Evolutionary conservation across 2,113 vertebrate genomes (phyloP).

Genomic region (Prochilodus magdalenae): DNA sequence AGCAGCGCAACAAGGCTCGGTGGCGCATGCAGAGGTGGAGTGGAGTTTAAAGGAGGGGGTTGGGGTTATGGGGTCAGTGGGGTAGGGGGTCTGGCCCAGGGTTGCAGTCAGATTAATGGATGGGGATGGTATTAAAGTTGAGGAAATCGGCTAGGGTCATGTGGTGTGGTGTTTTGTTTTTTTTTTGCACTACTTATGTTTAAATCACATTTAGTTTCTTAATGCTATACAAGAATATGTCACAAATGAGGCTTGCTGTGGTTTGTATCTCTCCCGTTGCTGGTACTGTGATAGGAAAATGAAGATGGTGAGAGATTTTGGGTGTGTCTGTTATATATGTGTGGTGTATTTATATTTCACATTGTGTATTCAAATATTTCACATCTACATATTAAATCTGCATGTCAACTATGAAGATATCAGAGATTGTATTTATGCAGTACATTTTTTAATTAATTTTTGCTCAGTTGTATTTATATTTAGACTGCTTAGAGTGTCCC

Average conservation of each 20-base stretch:
- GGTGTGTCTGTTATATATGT: conserved; percentile 64
- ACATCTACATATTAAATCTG: conserved; percentile 59
- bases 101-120: conserved; percentile 78
- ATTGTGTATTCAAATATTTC: conserved; percentile 64
- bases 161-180: conserved; percentile 42
- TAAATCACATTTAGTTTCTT: conserved; percentile 56
- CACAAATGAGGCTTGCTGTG: conserved; percentile 71
- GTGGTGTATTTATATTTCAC: no score
- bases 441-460: conserved; percentile 60
- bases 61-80: conserved; percentile 47
- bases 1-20: conserved; percentile 81
- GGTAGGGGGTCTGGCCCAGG: conserved; percentile 76
- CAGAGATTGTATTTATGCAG: conserved; percentile 8
- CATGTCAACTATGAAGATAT: conserved; percentile 52
- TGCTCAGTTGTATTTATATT: conserved; percentile 67
- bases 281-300: conserved; percentile 78
- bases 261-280: conserved; percentile 77
- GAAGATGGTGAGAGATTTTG: conserved; percentile 70
- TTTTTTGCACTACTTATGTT: conserved; percentile 40
- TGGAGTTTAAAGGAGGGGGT: conserved; percentile 47
- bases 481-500: conserved; percentile 65
- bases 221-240: conserved; percentile 60
- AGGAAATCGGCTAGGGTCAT: conserved; percentile 65
- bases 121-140: conserved; percentile 67
- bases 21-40: conserved; percentile 80